These are phyloP conservation scores for Galbula dea DNA, from an alignment of 2,113 vertebrate species.

Conservation along the genomic window DNA sequence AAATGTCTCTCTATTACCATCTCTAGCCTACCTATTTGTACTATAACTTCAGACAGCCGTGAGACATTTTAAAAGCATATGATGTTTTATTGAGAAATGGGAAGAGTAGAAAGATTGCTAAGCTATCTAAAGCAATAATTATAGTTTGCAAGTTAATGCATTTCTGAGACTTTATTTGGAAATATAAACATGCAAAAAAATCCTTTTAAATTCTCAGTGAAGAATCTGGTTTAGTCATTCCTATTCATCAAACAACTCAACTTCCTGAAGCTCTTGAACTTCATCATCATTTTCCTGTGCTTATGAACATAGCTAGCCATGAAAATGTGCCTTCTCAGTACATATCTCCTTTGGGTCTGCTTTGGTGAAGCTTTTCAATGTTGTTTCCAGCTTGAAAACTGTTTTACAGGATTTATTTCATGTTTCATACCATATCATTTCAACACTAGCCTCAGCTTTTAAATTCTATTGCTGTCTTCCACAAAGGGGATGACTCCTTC, in stretches of 20 bases:
- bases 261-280: not conserved
- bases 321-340: not conserved
- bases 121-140: not conserved
- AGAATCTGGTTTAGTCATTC: not conserved
- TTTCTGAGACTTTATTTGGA: slow-evolving; percentile 12
- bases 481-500: not conserved
- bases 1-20: not conserved
- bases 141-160: not conserved
- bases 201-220: not conserved
- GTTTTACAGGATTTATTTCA: not conserved
- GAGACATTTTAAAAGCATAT: not conserved
- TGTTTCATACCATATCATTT: not conserved
- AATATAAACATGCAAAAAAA: not conserved
- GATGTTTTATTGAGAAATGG: not conserved
- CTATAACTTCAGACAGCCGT: not conserved
- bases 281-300: not conserved
- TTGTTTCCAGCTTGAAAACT: not conserved
- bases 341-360: not conserved
- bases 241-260: not conserved
- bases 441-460: not conserved
- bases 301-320: not conserved
- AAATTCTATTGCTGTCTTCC: not conserved
- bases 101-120: not conserved
- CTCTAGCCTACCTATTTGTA: not conserved
- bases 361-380: not conserved